These are phyloP conservation scores for Sphaerodactylus townsendi DNA, from an alignment of 2,113 vertebrate genomes.

Conservation along the genomic window DNA sequence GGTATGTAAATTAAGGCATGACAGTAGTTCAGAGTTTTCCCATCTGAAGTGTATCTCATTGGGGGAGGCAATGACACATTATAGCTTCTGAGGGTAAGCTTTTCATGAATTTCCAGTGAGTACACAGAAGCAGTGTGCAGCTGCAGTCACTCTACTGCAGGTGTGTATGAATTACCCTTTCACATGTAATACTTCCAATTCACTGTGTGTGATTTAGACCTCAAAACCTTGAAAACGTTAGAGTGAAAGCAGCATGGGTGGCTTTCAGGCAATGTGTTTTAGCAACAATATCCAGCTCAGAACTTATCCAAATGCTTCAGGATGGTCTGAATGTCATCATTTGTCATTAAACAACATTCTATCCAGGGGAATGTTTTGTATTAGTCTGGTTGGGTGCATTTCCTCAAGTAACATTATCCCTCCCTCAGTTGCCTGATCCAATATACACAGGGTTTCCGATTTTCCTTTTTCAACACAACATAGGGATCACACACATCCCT, in stretches of 20 bases:
- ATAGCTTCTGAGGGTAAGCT: not conserved
- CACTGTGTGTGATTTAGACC: not conserved
- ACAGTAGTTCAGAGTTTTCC: not conserved
- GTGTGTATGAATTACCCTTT: not conserved
- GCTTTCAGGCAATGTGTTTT: not conserved
- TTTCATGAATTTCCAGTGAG: not conserved
- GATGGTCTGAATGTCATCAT: not conserved
- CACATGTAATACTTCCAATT: not conserved
- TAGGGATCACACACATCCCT: too few species aligned
- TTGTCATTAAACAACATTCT: not conserved
- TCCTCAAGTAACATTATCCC: not conserved
- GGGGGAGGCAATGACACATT: not conserved
- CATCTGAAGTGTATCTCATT: not conserved
- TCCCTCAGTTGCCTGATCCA: not conserved
- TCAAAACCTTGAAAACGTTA: not conserved
- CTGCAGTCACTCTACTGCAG: not conserved
- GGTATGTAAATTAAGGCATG: not conserved
- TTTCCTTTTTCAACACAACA: too few species aligned
- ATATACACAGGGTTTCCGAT: too few species aligned
- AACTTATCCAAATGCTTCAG: not conserved
- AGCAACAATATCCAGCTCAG: not conserved
- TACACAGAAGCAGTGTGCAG: not conserved
- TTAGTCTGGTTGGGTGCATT: not conserved
- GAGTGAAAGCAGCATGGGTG: not conserved
- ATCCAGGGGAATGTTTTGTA: not conserved